Percentiles rank a stretch among this genome's conserved stretches.
Conservation (phyloP, 2,797 vertebrate genomes). For the Notolabrus celidotus region DNA sequence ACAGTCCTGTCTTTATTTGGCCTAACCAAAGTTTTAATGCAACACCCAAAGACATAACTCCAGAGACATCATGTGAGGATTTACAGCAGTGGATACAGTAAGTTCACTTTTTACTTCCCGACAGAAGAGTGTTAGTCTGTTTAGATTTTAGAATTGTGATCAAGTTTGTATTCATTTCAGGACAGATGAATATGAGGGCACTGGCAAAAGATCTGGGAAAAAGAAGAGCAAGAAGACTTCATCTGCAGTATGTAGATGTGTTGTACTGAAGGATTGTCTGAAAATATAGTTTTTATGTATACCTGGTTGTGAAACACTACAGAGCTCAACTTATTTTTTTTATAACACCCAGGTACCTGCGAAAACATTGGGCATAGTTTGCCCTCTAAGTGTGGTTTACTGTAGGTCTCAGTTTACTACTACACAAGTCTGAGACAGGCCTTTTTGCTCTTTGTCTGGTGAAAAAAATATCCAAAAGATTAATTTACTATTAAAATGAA, state of each 20-base stretch:
- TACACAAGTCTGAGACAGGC: too few relatives aligned
- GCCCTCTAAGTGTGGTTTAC: too few relatives aligned
- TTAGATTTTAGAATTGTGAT: neutral
- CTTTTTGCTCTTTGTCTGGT: too few relatives aligned
- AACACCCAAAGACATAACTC: constrained; percentile 82
- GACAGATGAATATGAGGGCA: constrained; percentile 69
- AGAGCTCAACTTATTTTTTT: neutral
- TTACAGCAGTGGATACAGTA: constrained; percentile 88
- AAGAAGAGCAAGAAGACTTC: constrained; percentile 78
- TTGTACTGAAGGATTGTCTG: neutral
- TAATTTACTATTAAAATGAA: too few relatives aligned
- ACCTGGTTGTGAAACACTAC: too few relatives aligned
- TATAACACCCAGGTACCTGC: too few relatives aligned
- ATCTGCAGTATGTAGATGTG: constrained; percentile 65
- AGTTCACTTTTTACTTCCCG: constrained; percentile 62
- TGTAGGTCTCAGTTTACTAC: too few relatives aligned
- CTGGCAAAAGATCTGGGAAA: constrained; percentile 76
- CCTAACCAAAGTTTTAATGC: constrained; percentile 85
- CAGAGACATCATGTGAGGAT: constrained; percentile 85
- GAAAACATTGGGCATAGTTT: too few relatives aligned
- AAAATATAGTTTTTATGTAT: neutral
- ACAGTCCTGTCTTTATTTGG: constrained; percentile 91
- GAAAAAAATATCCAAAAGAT: too few relatives aligned
- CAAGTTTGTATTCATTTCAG: constrained; percentile 62
- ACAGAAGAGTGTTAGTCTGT: neutral